Conservation (phyloP, 2,888 invertebrate genomes). For the Tryphoninae sp. region DNA sequence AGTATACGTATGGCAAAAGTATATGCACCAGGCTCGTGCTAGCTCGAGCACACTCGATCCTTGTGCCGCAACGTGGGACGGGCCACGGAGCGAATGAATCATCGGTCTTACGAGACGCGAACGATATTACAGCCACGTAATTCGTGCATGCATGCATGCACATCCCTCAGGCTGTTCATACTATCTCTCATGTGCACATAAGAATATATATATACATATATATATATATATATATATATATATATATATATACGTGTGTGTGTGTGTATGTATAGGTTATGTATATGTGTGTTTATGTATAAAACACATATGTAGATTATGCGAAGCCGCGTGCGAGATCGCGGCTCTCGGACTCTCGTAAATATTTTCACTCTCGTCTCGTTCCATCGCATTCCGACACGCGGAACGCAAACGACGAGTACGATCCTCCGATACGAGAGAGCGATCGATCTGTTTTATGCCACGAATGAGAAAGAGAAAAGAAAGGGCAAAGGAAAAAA, state of each 20-base stretch:
- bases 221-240: conserved; percentile 10
- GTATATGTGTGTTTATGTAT: neutral
- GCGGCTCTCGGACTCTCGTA: conserved; percentile 44
- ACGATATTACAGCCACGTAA: conserved; percentile 57
- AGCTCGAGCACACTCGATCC: conserved; percentile 47
- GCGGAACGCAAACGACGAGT: conserved; percentile 33
- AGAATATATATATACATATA: conserved; percentile 12
- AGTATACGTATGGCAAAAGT: conserved; percentile 11
- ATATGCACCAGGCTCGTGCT: conserved; percentile 42
- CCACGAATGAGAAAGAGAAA: neutral
- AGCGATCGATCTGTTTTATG: no score
- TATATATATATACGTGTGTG: conserved; percentile 5
- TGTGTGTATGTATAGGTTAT: neutral
- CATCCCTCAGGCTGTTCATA: conserved; percentile 29
- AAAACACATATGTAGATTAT: conserved; percentile 9
- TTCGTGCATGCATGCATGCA: conserved; percentile 55
- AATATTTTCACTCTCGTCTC: conserved; percentile 56
- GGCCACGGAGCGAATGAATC: conserved; percentile 57
- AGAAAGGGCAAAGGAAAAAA: neutral
- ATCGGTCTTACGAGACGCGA: conserved; percentile 58
- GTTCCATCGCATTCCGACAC: conserved; percentile 51
- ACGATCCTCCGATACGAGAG: no score
- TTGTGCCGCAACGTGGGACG: conserved; percentile 55
- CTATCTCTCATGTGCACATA: conserved; percentile 17
- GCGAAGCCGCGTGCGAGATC: conserved; percentile 27